Conservation (phyloP, 2,113 vertebrate species). For the Gymnogyps californianus region DNA sequence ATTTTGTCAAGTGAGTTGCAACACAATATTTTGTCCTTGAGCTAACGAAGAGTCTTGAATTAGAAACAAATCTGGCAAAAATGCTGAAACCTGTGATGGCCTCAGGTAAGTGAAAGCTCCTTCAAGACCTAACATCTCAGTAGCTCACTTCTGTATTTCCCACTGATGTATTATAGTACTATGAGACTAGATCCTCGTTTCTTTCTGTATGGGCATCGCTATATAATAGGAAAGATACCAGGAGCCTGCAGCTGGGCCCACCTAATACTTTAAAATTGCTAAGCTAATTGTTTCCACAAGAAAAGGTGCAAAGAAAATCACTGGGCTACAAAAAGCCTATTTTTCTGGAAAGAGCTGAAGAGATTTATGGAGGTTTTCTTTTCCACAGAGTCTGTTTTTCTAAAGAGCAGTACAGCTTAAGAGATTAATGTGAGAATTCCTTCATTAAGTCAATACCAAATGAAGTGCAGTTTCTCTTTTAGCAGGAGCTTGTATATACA, state of each 20-base stretch:
- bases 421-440: slow-evolving; percentile 62
- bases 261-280: slow-evolving; percentile 33
- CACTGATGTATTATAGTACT: background rate
- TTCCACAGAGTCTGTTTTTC: slow-evolving; percentile 45
- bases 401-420: slow-evolving; percentile 36
- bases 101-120: background rate
- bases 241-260: slow-evolving; percentile 4
- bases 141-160: background rate
- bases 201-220: background rate
- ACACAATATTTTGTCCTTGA: background rate
- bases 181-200: background rate
- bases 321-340: slow-evolving; percentile 31
- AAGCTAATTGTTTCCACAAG: slow-evolving; percentile 62
- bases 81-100: background rate
- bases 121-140: background rate
- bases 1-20: background rate
- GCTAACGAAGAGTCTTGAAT: background rate
- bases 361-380: slow-evolving; percentile 53
- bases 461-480: slow-evolving; percentile 22
- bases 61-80: background rate
- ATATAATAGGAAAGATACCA: background rate
- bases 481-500: background rate
- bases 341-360: slow-evolving; percentile 14
- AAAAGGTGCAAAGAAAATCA: slow-evolving; percentile 54
- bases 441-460: slow-evolving; percentile 54